Conservation (phyloP, 2,113 vertebrate genomes). For the Thamnophis sirtalis region DNA sequence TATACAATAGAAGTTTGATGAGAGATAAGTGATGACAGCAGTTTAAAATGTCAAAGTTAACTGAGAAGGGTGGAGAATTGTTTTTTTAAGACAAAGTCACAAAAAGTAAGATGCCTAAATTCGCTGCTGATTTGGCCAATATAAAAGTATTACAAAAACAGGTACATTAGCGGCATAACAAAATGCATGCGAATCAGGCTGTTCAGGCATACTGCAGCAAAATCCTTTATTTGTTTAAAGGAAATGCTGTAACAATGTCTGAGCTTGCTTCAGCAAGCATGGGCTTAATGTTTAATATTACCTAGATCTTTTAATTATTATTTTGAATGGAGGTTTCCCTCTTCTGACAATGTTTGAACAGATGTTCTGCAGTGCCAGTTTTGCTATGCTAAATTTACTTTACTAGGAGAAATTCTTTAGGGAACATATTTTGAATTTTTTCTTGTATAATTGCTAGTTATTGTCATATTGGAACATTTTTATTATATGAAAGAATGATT, state of each 20-base stretch:
- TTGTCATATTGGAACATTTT: not conserved
- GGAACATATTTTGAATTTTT: not conserved
- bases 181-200: conserved; percentile 33
- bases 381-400: not conserved
- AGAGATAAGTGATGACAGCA: conserved; percentile 52
- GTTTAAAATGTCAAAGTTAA: conserved; percentile 47
- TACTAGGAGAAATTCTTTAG: not conserved
- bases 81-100: conserved; percentile 55
- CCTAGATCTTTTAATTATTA: conserved; percentile 3
- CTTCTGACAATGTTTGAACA: conserved; percentile 64
- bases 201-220: conserved; percentile 18
- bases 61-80: conserved; percentile 54
- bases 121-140: conserved; percentile 30
- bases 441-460: not conserved
- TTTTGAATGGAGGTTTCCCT: conserved; percentile 55
- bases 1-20: conserved; percentile 21
- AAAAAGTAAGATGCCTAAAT: conserved; percentile 27
- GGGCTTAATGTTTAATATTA: conserved; percentile 8
- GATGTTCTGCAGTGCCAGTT: conserved; percentile 31
- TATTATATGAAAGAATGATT: not conserved
- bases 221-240: conserved; percentile 60
- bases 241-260: conserved; percentile 50
- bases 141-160: conserved; percentile 45
- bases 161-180: conserved; percentile 20
- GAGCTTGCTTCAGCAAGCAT: conserved; percentile 64